phyloP scores from a whole-genome alignment of 2,888 invertebrate genomes.

The Psylliodes chrysocephalus region DNA sequence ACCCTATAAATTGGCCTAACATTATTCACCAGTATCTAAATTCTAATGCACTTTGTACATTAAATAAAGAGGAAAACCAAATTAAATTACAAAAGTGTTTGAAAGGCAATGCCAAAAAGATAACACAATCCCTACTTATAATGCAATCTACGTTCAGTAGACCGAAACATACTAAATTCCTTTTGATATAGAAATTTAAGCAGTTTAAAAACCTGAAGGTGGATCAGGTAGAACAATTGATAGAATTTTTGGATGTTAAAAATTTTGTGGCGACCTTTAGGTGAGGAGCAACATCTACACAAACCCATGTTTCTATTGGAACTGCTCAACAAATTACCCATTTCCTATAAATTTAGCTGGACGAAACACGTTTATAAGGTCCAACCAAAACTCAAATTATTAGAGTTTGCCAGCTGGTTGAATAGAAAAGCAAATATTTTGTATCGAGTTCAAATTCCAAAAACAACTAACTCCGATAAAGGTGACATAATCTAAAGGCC shows the following conservation, averaged over 20 bases:
- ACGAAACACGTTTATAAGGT: too few species aligned
- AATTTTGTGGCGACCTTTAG: background rate
- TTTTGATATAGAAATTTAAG: background rate
- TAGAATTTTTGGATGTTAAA: background rate
- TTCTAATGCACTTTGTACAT: constrained; percentile 12
- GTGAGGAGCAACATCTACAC: background rate
- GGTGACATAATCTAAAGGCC: too few species aligned
- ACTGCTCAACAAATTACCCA: too few species aligned
- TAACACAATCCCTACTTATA: constrained; percentile 11
- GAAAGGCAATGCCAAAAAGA: constrained; percentile 16
- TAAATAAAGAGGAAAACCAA: constrained; percentile 18
- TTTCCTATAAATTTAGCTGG: too few species aligned
- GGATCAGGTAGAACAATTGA: background rate
- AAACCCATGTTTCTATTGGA: background rate
- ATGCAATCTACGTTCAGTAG: background rate
- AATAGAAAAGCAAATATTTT: too few species aligned
- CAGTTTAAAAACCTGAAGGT: too few species aligned
- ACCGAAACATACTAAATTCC: background rate
- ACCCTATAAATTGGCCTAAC: too few species aligned
- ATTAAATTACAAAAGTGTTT: constrained; percentile 8
- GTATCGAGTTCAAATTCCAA: too few species aligned
- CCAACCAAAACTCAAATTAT: too few species aligned
- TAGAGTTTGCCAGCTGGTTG: too few species aligned
- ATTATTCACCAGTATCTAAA: constrained; percentile 7
- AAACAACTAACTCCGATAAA: too few species aligned